A percentile compares a stretch with the other conserved stretches of the same genome.
Conservation (phyloP, 1,140 invertebrate species). For the Drosophila littoralis region DNA sequence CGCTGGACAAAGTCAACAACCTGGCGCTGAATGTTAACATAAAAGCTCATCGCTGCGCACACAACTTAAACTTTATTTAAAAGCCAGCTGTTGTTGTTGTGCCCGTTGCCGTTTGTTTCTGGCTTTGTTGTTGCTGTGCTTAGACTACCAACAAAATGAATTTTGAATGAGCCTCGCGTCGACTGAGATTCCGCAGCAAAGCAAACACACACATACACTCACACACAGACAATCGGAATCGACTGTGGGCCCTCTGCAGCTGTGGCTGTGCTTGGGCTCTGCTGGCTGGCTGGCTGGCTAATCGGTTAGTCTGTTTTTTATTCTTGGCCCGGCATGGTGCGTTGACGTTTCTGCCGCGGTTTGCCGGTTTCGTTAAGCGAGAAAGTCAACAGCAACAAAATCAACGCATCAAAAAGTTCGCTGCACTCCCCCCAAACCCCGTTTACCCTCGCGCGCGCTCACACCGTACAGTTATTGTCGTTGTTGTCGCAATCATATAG, state of each 20-base stretch:
- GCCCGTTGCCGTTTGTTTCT: not conserved
- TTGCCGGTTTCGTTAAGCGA: constrained; percentile 28
- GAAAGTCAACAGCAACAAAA: constrained; percentile 12
- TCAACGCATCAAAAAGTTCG: constrained; percentile 29
- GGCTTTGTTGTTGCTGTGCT: constrained; percentile 1
- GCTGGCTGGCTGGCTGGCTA: constrained; percentile 62
- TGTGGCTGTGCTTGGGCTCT: constrained; percentile 31
- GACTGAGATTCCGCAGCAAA: constrained; percentile 50
- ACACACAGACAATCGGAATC: constrained; percentile 1
- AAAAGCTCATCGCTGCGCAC: constrained; percentile 35
- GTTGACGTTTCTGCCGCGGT: constrained; percentile 37
- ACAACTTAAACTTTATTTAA: constrained; percentile 28
- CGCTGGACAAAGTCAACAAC: constrained; percentile 3
- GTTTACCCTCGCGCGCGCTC: not conserved
- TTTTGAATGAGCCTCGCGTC: constrained; percentile 53
- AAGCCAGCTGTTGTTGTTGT: constrained; percentile 14
- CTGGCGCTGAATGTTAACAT: constrained; percentile 7
- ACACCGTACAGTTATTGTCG: constrained; percentile 23
- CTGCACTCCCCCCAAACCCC: no score
- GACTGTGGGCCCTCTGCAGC: constrained; percentile 20
- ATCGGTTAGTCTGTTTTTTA: constrained; percentile 80
- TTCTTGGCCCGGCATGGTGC: constrained; percentile 77
- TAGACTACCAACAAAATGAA: constrained; percentile 39
- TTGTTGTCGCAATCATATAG: constrained; percentile 70
- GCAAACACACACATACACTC: constrained; percentile 4